phyloP scores from a whole-genome alignment of 2,113 vertebrate genomes.

The Antechinus stuartii region DNA sequence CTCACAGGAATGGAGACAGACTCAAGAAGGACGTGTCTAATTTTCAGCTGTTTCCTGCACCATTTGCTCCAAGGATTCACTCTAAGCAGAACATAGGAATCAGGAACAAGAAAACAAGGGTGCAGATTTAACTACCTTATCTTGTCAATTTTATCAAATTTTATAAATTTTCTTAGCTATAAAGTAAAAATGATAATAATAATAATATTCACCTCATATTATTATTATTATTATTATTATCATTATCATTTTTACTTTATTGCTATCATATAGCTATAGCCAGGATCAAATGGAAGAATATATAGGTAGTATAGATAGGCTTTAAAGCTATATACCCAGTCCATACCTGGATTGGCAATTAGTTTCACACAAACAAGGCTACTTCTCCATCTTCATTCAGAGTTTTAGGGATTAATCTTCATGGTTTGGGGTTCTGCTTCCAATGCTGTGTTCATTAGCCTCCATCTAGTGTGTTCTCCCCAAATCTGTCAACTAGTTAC shows the following conservation, averaged over 20 bases:
- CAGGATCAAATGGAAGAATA: not conserved
- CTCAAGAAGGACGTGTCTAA: not conserved
- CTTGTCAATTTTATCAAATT: not conserved
- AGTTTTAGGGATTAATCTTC: not conserved
- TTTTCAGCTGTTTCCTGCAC: not conserved
- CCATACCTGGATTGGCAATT: not conserved
- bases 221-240: no score
- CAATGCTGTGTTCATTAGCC: not conserved
- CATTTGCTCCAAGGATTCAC: not conserved
- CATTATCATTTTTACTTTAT: no score
- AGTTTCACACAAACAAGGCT: not conserved
- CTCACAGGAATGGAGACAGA: slow-evolving; percentile 12
- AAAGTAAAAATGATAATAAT: not conserved
- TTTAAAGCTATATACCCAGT: not conserved
- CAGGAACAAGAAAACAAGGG: not conserved
- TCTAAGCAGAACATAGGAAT: not conserved
- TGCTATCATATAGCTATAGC: not conserved
- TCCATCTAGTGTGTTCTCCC: not conserved
- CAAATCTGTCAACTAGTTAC: not conserved
- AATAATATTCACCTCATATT: not conserved
- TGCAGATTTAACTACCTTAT: not conserved
- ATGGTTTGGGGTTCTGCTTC: not conserved
- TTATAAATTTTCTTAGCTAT: not conserved
- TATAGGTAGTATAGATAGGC: not conserved
- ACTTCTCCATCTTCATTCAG: not conserved